These are phyloP conservation scores for Chromis chromis DNA, from an alignment of 2,797 vertebrate genomes.

Conservation along the genomic window DNA sequence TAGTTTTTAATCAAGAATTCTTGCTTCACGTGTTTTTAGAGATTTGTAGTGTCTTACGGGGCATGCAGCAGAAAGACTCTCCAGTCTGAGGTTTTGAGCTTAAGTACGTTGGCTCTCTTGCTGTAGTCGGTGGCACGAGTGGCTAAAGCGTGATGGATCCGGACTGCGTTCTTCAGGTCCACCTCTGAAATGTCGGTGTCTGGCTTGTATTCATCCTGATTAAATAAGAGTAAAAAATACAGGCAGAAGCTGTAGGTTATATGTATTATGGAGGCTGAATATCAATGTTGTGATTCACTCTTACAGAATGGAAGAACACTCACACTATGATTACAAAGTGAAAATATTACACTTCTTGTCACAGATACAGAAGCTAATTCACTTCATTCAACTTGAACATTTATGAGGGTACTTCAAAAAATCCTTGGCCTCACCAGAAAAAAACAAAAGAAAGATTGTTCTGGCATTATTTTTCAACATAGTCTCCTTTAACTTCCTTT, in stretches of 20 bases:
- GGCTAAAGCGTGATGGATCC: slow-evolving; percentile 95
- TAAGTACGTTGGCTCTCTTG: slow-evolving; percentile 94
- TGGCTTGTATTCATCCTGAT: slow-evolving; percentile 95
- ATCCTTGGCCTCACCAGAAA: too few relatives aligned
- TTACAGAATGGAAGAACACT: background rate
- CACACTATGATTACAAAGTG: too few relatives aligned
- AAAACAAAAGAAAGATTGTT: too few relatives aligned
- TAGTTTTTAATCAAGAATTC: too few relatives aligned
- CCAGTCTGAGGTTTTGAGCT: slow-evolving; percentile 98
- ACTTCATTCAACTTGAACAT: background rate
- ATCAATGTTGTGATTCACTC: background rate
- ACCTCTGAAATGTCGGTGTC: slow-evolving; percentile 95
- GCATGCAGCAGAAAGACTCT: slow-evolving; percentile 97
- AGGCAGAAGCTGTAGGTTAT: too few relatives aligned
- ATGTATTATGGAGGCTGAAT: background rate
- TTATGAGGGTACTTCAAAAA: background rate
- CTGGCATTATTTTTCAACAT: too few relatives aligned
- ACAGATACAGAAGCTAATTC: slow-evolving; percentile 1
- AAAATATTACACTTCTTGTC: too few relatives aligned
- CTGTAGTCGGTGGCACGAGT: slow-evolving; percentile 95
- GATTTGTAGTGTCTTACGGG: slow-evolving; percentile 83
- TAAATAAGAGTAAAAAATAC: background rate
- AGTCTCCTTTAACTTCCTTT: too few relatives aligned
- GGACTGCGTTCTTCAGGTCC: slow-evolving; percentile 95
- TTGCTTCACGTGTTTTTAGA: background rate